Conservation (phyloP, 2,888 invertebrate species). For the Zhuqinia jingwanae region DNA sequence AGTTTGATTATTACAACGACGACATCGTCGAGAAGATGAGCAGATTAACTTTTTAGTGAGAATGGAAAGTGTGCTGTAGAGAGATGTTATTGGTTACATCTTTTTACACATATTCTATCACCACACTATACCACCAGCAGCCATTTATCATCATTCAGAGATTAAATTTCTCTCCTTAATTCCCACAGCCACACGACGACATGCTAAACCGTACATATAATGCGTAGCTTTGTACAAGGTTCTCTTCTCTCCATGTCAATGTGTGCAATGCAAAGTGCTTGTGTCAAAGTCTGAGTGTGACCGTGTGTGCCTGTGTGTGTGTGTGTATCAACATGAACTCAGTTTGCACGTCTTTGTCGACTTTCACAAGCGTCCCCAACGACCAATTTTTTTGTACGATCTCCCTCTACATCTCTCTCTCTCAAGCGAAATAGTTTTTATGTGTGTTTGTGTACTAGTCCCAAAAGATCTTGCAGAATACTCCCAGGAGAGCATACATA, state of each 20-base stretch:
- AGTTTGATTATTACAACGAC: neutral
- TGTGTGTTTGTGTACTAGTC: constrained; percentile 19
- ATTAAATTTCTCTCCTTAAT: constrained; percentile 39
- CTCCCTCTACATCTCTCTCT: neutral
- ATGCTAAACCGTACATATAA: neutral
- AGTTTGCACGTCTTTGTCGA: constrained; percentile 20
- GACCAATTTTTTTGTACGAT: constrained; percentile 16
- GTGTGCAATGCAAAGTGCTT: neutral
- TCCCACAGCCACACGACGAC: constrained; percentile 3
- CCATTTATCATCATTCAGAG: constrained; percentile 38
- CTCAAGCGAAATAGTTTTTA: constrained; percentile 1
- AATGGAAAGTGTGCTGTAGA: too few species aligned
- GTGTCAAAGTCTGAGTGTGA: neutral
- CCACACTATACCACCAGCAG: neutral
- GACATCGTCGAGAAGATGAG: neutral
- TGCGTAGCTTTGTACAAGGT: too few species aligned
- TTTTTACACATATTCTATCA: too few species aligned
- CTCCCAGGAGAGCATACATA: neutral
- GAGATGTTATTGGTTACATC: too few species aligned
- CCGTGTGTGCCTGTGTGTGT: neutral
- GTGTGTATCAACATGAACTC: constrained; percentile 1
- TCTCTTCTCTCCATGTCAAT: neutral
- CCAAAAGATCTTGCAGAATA: constrained; percentile 5
- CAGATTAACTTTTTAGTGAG: neutral
- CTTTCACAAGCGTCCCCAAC: constrained; percentile 24